Evolutionary conservation across 2,888 invertebrate genomes (phyloP).

Genomic region (Andrena minutula): DNA sequence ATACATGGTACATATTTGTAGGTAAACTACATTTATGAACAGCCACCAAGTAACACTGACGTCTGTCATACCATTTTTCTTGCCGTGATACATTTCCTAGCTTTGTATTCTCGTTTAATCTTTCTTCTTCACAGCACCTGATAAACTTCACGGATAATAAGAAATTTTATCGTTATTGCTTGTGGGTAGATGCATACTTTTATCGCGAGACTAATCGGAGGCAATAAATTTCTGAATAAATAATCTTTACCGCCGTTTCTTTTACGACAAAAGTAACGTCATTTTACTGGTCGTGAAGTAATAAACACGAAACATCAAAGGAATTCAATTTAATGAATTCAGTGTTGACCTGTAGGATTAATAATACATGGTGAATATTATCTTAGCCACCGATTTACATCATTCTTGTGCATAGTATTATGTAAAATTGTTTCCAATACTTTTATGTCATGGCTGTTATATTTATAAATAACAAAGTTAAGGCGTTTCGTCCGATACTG

Average conservation of each 20-base stretch:
- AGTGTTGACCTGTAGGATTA: neutral
- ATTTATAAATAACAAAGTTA: neutral
- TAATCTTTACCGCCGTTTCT: neutral
- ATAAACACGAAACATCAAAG: neutral
- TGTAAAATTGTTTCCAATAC: neutral
- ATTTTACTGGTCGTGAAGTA: neutral
- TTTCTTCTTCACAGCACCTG: conserved; percentile 32
- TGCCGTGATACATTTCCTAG: neutral
- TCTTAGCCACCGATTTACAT: neutral
- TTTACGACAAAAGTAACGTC: neutral
- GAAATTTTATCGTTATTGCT: conserved; percentile 4
- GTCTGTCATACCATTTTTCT: neutral
- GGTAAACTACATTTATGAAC: neutral
- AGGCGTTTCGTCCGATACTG: no score
- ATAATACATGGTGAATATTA: neutral
- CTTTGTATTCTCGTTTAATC: neutral
- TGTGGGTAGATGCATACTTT: neutral
- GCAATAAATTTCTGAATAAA: conserved; percentile 31
- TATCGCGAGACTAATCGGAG: conserved; percentile 15
- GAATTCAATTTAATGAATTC: neutral
- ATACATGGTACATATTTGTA: neutral
- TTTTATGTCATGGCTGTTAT: neutral
- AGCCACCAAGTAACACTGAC: neutral
- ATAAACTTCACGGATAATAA: conserved; percentile 9
- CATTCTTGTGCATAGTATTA: neutral